Conservation (phyloP, 2,797 vertebrate species). For the Phoeniculus purpureus region DNA sequence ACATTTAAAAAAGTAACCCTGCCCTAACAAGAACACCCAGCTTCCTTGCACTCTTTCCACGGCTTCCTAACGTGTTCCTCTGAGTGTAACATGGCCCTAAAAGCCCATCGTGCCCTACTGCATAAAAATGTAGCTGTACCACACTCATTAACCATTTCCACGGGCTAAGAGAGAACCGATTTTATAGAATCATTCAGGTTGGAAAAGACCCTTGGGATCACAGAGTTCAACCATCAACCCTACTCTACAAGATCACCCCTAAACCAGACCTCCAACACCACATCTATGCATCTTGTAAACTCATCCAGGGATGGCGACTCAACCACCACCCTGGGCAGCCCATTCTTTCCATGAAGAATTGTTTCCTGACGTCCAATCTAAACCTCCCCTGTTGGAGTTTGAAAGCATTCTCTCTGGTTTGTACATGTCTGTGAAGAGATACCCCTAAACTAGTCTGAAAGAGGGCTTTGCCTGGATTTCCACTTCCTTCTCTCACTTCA, state of each 20-base stretch:
- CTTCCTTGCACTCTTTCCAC: background rate
- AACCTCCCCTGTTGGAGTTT: too few species aligned
- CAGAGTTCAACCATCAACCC: too few species aligned
- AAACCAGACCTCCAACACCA: too few species aligned
- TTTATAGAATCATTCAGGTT: too few species aligned
- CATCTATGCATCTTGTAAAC: too few species aligned
- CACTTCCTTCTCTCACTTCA: fast-evolving
- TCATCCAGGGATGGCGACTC: too few species aligned
- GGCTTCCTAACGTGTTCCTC: background rate
- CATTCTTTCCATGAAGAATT: too few species aligned
- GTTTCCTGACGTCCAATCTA: too few species aligned
- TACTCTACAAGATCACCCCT: too few species aligned
- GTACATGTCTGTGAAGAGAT: background rate
- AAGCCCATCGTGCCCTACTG: background rate
- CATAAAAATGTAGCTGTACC: background rate
- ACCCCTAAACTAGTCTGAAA: background rate
- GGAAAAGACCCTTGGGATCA: too few species aligned
- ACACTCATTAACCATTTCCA: background rate
- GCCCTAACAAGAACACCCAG: background rate
- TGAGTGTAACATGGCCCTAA: background rate
- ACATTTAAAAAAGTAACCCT: background rate
- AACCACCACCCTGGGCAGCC: too few species aligned
- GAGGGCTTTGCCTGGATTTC: background rate
- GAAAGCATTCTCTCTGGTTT: too few species aligned
- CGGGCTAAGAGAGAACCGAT: background rate